Percentiles rank a stretch among this genome's conserved stretches.
phyloP scores from a whole-genome alignment of 64 coral and sea anemone species.

The Porites australiensis region DNA sequence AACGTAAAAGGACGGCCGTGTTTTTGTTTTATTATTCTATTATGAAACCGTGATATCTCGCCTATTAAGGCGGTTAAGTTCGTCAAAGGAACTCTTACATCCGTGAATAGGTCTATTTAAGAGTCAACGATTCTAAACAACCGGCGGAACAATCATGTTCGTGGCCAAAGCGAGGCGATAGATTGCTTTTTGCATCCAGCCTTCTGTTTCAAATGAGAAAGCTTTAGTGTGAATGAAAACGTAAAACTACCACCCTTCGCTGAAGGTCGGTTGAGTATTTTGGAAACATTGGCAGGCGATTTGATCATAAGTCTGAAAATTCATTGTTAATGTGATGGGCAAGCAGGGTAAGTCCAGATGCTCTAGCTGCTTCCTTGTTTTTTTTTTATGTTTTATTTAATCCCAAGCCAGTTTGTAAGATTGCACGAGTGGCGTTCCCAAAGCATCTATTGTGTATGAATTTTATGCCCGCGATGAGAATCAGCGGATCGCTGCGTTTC shows the following conservation, averaged over 20 bases:
- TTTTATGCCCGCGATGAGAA: too few relatives aligned
- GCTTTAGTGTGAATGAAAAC: background rate
- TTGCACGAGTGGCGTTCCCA: too few relatives aligned
- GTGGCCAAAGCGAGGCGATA: background rate
- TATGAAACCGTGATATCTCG: background rate
- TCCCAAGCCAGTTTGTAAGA: too few relatives aligned
- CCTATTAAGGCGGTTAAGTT: slow-evolving; percentile 7
- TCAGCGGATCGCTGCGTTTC: too few relatives aligned
- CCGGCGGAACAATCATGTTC: background rate
- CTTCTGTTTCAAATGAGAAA: background rate
- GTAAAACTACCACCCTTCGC: background rate
- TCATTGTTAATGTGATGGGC: background rate
- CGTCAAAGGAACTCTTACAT: slow-evolving; percentile 38
- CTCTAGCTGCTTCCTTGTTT: background rate
- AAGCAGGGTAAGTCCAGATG: background rate
- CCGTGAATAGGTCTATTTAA: slow-evolving; percentile 1
- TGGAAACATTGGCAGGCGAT: background rate
- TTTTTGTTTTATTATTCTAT: background rate
- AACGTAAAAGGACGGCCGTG: background rate
- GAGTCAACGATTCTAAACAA: background rate
- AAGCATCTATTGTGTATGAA: too few relatives aligned
- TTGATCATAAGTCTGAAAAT: background rate
- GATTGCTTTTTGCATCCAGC: slow-evolving; percentile 27
- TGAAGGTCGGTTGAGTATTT: background rate
- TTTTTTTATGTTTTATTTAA: background rate